Evolutionary conservation across 1,140 invertebrate species (phyloP).

Genomic region (Melanaphis sacchari): DNA sequence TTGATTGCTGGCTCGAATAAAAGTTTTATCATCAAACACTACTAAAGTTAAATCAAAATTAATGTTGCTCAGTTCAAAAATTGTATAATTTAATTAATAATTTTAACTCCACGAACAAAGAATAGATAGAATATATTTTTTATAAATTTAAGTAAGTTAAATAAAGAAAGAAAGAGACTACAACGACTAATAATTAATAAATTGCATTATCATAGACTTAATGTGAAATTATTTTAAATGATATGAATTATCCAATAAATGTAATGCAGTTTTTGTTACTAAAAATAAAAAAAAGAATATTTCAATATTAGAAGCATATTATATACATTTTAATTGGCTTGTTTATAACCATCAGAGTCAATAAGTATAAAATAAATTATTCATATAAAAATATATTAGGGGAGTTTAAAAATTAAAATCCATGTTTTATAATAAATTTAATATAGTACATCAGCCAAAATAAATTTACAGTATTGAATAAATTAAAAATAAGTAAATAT

Average conservation of each 20-base stretch:
- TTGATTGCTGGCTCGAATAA: not conserved
- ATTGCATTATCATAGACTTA: not conserved
- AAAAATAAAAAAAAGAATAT: not conserved
- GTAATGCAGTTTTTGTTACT: not conserved
- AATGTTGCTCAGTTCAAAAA: not conserved
- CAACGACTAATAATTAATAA: not conserved
- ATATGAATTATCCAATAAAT: not conserved
- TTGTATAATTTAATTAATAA: not conserved
- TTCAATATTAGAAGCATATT: not conserved
- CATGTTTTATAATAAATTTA: not conserved
- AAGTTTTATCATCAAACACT: not conserved
- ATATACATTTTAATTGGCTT: not conserved
- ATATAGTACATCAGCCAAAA: not conserved
- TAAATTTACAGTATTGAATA: not conserved
- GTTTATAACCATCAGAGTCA: not conserved
- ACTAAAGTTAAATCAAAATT: not conserved
- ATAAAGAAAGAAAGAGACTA: not conserved
- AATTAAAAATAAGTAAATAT: not conserved
- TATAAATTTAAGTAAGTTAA: not conserved
- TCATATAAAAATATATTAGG: not conserved
- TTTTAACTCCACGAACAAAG: not conserved
- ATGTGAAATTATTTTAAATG: not conserved
- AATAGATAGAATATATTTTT: not conserved
- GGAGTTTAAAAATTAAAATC: not conserved
- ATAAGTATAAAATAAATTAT: not conserved